Conservation (phyloP, 2,888 invertebrate genomes). For the Melikaiella ostensackeni region DNA sequence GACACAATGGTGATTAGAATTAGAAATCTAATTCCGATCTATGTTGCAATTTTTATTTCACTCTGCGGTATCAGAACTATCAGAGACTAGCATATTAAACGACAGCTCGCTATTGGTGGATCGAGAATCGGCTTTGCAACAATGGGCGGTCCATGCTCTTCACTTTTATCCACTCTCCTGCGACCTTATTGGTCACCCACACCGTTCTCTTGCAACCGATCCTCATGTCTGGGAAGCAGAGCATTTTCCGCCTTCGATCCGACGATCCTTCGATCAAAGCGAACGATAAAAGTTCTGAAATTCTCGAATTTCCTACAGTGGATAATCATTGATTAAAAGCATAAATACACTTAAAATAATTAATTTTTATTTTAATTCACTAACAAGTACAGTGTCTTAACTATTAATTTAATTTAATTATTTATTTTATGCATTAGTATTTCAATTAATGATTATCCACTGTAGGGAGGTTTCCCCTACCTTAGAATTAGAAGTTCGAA, state of each 20-base stretch:
- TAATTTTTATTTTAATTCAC: too few relatives aligned
- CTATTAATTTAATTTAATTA: too few relatives aligned
- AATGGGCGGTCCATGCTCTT: slow-evolving; percentile 66
- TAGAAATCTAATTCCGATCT: slow-evolving; percentile 49
- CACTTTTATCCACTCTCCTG: slow-evolving; percentile 62
- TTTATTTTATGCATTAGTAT: too few relatives aligned
- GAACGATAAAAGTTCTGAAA: background rate
- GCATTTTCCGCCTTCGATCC: slow-evolving; percentile 12
- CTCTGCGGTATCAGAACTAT: slow-evolving; percentile 43
- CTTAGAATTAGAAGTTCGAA: too few relatives aligned
- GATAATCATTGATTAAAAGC: too few relatives aligned
- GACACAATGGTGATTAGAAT: slow-evolving; percentile 46
- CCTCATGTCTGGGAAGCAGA: slow-evolving; percentile 19
- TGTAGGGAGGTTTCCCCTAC: too few relatives aligned
- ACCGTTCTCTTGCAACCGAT: slow-evolving; percentile 47
- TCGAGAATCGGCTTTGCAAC: slow-evolving; percentile 50
- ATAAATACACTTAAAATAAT: too few relatives aligned
- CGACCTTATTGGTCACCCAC: slow-evolving; percentile 63
- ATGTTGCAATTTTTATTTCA: slow-evolving; percentile 55
- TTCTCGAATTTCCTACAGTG: background rate
- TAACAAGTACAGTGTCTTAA: too few relatives aligned
- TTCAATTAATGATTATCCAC: too few relatives aligned
- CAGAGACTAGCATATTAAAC: slow-evolving; percentile 45
- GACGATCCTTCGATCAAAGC: background rate
- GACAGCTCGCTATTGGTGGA: slow-evolving; percentile 60